These are phyloP conservation scores for Pachycephala philippinensis DNA, from an alignment of 2,113 vertebrate genomes.

Conservation along the genomic window DNA sequence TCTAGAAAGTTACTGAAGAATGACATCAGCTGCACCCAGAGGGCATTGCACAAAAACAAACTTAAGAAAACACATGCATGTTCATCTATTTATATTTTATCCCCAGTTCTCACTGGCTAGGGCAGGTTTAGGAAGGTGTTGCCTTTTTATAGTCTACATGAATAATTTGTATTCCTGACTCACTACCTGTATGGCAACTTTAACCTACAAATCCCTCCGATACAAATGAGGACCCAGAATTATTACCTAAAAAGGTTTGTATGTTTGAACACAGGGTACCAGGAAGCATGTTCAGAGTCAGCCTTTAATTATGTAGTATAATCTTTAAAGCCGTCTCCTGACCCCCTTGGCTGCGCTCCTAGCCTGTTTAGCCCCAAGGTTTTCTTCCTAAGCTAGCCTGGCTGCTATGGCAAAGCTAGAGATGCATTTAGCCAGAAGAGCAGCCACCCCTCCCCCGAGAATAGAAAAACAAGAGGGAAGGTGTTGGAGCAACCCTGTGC, in stretches of 20 bases:
- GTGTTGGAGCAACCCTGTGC: constrained; percentile 60
- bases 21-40: neutral
- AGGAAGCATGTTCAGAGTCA: constrained; percentile 29
- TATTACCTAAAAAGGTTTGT: constrained; percentile 34
- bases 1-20: neutral
- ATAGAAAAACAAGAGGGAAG: constrained; percentile 65
- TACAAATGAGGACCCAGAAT: constrained; percentile 20
- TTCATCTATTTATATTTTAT: neutral
- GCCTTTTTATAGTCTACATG: neutral
- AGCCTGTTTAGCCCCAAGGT: neutral
- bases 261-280: neutral
- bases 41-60: neutral
- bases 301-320: constrained; percentile 44
- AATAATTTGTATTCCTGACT: neutral
- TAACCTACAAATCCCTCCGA: neutral
- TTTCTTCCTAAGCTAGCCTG: neutral
- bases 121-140: neutral
- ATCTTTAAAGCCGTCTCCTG: constrained; percentile 23
- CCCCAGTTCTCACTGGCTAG: neutral
- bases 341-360: constrained; percentile 39
- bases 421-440: neutral
- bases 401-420: neutral
- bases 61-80: neutral
- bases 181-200: constrained; percentile 26
- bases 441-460: constrained; percentile 35